Base-by-base conservation (phyloP, 1,140 invertebrate genomes). In the Pectinophora gossypiella region DNA sequence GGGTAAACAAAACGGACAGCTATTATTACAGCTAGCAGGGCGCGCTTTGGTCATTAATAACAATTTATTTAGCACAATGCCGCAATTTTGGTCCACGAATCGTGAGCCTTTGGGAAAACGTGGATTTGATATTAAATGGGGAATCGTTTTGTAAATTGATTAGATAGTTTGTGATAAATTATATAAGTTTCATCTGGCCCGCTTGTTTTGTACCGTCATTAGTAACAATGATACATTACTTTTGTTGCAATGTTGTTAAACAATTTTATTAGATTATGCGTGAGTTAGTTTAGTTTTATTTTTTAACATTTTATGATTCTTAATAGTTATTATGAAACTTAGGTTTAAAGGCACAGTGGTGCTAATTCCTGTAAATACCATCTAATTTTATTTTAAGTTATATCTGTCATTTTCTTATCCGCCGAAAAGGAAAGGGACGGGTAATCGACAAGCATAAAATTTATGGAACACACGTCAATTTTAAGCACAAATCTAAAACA, bases 21-120 rank as follows among this genome's bases (percentile, higher is more conserved):
- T 68, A 79, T 77, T 83, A 78, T 75, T 68, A 72, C 66, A 61
- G 68, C 68, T 69, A 79, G 72, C 76, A 71, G 68, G 68, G 72
- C 76, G 64, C 76, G 76, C 76, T 84, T 75, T 67, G 76, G 79
- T 83, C 79, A 86, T 86, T 86, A 85, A 86, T 86, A 85, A 86
- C 78, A 81, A 86, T 85, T 85, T 83, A 83, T 82, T 85, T 77
- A 79, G 69, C 74, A 82, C 80, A 83, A 81, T 80, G 61, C 75
- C 75, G 72, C 71, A 78, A 81, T 80, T 80, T 86, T 64, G 68
- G 68, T 67, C 68, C 72, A 74, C 75, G 60, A 76, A 76, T 73
- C 68, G 68, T 72, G 82, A 80, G 72, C 76, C 77, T 74, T 70
- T 73, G 74, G 81, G 71, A 75, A 76, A 86, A 79, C 74, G 74